Conservation (phyloP, 2,888 invertebrate species). For the Willowsia nigromaculata region DNA sequence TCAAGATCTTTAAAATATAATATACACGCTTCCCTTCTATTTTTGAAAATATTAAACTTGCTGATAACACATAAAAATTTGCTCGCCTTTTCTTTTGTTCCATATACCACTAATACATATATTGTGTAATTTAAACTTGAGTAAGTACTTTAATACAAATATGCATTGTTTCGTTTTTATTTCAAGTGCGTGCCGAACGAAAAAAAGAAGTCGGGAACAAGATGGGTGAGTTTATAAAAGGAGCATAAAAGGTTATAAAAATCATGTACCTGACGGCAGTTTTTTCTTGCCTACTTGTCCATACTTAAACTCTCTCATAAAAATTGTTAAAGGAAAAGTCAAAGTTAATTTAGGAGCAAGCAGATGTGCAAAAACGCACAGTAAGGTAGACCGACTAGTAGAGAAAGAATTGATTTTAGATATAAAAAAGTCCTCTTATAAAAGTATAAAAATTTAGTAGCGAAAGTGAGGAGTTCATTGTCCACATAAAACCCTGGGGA, state of each 20-base stretch:
- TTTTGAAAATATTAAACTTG: not conserved
- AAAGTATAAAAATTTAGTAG: not conserved
- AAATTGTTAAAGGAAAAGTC: not conserved
- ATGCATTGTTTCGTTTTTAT: conserved; percentile 29
- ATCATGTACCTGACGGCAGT: not conserved
- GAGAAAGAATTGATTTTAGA: not conserved
- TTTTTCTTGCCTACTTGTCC: not conserved
- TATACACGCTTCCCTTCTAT: not conserved
- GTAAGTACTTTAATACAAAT: not conserved
- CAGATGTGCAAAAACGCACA: not conserved
- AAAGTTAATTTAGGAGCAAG: not conserved
- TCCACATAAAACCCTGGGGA: conserved; percentile 57
- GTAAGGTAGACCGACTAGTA: not conserved
- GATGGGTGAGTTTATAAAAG: not conserved
- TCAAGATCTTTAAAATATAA: not conserved
- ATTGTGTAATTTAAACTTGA: too few relatives aligned
- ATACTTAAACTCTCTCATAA: not conserved
- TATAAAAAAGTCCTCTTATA: not conserved
- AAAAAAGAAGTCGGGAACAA: not conserved
- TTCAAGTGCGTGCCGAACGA: conserved; percentile 19
- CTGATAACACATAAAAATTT: not conserved
- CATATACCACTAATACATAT: too few relatives aligned
- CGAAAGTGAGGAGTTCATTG: conserved; percentile 54
- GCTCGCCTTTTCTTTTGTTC: not conserved
- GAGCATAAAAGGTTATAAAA: not conserved